Evolutionary conservation across 1,140 invertebrate species (phyloP), one percentile per base, ranked within the genome.

Genomic region (Oncopeltus fasciatus): DNA sequence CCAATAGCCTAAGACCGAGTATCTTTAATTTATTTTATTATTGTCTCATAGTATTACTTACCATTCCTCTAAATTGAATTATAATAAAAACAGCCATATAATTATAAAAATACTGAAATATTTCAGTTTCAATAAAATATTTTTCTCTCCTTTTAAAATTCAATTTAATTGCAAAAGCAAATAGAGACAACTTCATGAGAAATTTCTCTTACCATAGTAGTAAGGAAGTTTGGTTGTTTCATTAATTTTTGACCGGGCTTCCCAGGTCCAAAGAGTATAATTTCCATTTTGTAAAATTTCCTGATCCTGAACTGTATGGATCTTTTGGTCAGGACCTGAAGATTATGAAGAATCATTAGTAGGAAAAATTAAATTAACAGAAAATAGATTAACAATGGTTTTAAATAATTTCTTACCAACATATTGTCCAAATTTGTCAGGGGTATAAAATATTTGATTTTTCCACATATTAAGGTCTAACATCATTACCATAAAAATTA

Each of bases 401-500:
- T 20, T 5, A 26, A n/a, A 1, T 56, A 56, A 24, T 5, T 26
- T 56, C 62, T 61, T 63, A 72, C 72, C 72, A 9, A 70, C 70
- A 65, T 80, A 81, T 68, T 81, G 79, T 12, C 78, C 79, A 66
- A 76, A 80, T 61, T 77, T 74, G 59, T 67, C 69, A 0, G 79
- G 79, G 43, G 64, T 61, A 63, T 80, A 81, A 66, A 80, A 79
- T 27, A 80, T 77, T 70, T 81, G 78, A 69, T 80, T 81, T 68
- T 80, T 80, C 79, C 78, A 81, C 78, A 80, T 81, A 70, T 80
- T 81, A 44, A 81, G 66, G 68, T 81, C 79, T 11, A 80, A 71
- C 31, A 80, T 72, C 73, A 80, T 78, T 3, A 81, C 78, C 61
- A 80, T 67, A 58, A 80, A 77, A 28, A 81, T 75, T 44, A 81